Conservation (phyloP, 2,113 vertebrate species). For the Syngnathus typhle region DNA sequence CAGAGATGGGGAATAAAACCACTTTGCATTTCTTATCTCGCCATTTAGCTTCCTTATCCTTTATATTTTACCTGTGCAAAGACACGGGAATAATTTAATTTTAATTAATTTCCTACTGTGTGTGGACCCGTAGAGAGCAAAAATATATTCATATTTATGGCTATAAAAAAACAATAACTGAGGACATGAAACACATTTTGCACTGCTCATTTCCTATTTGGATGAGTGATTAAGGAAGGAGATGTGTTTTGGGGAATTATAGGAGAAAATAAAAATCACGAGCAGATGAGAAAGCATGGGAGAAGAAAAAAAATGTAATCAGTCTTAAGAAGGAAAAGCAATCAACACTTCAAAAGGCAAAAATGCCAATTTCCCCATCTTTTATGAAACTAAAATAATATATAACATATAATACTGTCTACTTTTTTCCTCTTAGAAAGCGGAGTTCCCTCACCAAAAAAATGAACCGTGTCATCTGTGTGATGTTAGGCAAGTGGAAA, state of each 20-base stretch:
- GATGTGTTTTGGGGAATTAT: constrained; percentile 12
- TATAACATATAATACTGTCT: not conserved
- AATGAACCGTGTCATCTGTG: not conserved
- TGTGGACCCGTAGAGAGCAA: constrained; percentile 37
- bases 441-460: not conserved
- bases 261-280: not conserved
- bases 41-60: not conserved
- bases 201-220: constrained; percentile 30
- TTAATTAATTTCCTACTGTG: constrained; percentile 48
- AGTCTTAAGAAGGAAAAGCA: constrained; percentile 8
- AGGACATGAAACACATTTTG: constrained; percentile 17
- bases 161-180: not conserved
- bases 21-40: not conserved
- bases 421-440: not conserved
- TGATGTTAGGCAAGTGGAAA: not conserved
- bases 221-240: constrained; percentile 8
- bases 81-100: constrained; percentile 51
- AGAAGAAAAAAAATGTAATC: constrained; percentile 10
- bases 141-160: constrained; percentile 3
- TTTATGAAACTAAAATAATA: not conserved
- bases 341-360: constrained; percentile 9
- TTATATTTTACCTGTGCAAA: constrained; percentile 33
- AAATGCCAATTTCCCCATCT: constrained; percentile 4
- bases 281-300: constrained; percentile 20
- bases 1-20: not conserved